Conservation (phyloP, 2,113 vertebrate species). For the Plecotus auritus region DNA sequence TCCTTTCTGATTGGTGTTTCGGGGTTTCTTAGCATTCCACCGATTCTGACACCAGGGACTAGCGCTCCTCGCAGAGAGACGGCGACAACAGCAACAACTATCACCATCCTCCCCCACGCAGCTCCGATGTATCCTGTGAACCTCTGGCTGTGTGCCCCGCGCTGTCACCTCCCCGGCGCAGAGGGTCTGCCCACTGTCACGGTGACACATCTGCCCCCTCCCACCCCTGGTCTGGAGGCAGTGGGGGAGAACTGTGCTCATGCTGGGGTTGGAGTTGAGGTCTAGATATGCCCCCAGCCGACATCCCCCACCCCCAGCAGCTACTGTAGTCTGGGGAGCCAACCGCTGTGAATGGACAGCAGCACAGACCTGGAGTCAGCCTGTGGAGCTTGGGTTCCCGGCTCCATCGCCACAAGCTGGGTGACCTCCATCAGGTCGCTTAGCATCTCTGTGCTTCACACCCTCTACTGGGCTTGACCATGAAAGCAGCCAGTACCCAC, state of each 20-base stretch:
- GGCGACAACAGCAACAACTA: too few species aligned
- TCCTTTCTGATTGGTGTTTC: too few species aligned
- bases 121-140: fast-evolving
- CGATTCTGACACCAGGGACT: fast-evolving
- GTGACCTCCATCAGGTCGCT: background rate
- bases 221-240: fast-evolving
- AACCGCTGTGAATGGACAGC: fast-evolving
- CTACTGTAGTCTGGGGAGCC: too few species aligned
- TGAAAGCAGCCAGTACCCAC: fast-evolving
- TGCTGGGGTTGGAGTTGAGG: fast-evolving
- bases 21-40: too few species aligned
- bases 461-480: background rate
- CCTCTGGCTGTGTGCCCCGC: background rate
- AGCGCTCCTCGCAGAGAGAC: background rate
- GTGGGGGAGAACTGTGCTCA: fast-evolving
- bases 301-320: background rate
- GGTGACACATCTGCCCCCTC: fast-evolving
- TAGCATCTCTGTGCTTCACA: background rate
- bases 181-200: fast-evolving
- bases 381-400: background rate
- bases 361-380: background rate
- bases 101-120: fast-evolving
- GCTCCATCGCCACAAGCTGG: background rate
- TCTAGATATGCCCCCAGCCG: fast-evolving
- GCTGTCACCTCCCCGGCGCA: background rate